Evolutionary conservation across 2,888 invertebrate genomes (phyloP).

Genomic region (Sphinx pinastri): DNA sequence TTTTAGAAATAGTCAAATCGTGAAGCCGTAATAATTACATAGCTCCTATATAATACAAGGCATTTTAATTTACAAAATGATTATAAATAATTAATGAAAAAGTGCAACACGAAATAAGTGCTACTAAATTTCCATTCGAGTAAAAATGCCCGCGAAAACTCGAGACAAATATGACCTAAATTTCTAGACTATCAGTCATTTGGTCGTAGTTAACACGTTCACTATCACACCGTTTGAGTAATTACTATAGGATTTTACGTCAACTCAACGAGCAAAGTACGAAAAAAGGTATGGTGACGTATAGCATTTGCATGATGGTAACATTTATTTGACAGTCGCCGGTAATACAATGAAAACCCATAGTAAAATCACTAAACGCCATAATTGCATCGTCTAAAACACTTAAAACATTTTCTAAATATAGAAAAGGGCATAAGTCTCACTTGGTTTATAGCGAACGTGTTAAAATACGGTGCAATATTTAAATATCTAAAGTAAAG

Average conservation of each 20-base stretch:
- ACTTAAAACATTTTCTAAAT: slow-evolving; percentile 1
- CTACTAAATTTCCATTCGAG: slow-evolving; percentile 23
- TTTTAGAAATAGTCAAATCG: slow-evolving; percentile 28
- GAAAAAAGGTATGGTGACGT: no score
- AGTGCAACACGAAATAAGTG: slow-evolving; percentile 16
- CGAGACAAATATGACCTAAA: slow-evolving; percentile 11
- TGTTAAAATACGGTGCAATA: slow-evolving; percentile 15
- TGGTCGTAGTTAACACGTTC: slow-evolving; percentile 6
- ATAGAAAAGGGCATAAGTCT: slow-evolving; percentile 4
- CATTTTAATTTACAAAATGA: slow-evolving; percentile 25
- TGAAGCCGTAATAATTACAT: slow-evolving; percentile 24
- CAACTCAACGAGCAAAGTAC: no score
- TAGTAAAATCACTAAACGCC: no score
- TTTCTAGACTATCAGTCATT: slow-evolving; percentile 19
- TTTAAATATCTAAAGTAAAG: slow-evolving; percentile 14
- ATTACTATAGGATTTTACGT: no score
- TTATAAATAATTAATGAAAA: slow-evolving; percentile 28
- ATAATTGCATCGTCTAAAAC: not conserved
- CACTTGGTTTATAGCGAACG: not conserved
- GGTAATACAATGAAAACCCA: no score
- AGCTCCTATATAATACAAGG: slow-evolving; percentile 27
- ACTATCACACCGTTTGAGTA: not conserved
- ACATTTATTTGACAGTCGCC: no score
- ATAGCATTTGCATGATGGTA: no score
- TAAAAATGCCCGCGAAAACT: slow-evolving; percentile 13